Percentiles rank a stretch among this genome's conserved stretches.
phyloP scores from a whole-genome alignment of 2,113 vertebrate species.

The Halcyon senegalensis region DNA sequence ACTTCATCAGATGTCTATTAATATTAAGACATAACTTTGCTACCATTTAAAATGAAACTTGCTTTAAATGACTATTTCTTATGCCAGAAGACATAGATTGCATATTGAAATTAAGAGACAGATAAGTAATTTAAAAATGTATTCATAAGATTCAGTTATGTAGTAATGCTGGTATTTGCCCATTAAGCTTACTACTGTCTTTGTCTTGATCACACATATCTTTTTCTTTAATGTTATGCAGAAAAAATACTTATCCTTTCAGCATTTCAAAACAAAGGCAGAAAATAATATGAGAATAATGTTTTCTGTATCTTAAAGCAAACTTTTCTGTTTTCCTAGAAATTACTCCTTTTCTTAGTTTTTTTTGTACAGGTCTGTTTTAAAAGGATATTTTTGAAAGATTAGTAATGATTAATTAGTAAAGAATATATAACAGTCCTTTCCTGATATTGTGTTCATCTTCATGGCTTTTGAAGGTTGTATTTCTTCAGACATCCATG shows the following conservation, averaged over 20 bases:
- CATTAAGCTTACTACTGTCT: background rate
- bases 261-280: background rate
- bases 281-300: background rate
- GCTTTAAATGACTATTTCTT: background rate
- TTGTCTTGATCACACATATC: fast-evolving
- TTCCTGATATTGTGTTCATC: background rate
- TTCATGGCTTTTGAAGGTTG: background rate
- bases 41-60: background rate
- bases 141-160: background rate
- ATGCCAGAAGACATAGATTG: background rate
- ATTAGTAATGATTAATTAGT: background rate
- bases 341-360: background rate
- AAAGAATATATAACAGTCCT: background rate
- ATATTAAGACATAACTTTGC: background rate
- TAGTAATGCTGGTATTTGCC: background rate
- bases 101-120: background rate
- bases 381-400: background rate
- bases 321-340: background rate
- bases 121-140: background rate
- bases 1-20: background rate
- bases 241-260: background rate
- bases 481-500: background rate
- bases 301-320: background rate
- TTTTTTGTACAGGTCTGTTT: background rate
- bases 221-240: background rate